Evolutionary conservation across 1,140 invertebrate species (phyloP).

Genomic region (Drosophila nigrodunni): DNA sequence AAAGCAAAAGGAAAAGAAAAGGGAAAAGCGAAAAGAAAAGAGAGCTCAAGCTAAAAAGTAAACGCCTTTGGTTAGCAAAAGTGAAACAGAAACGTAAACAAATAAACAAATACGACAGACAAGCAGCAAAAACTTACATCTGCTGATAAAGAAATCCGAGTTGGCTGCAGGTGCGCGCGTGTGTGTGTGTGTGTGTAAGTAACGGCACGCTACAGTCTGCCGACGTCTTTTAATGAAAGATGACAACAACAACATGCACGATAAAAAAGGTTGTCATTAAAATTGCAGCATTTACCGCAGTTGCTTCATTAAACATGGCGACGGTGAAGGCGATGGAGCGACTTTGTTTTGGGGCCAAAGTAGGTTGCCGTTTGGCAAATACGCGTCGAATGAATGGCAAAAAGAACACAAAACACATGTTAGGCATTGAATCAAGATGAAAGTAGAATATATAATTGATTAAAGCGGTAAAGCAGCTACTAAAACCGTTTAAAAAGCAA

Average conservation of each 20-base stretch:
- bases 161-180: conserved; percentile 3
- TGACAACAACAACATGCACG: conserved; percentile 71
- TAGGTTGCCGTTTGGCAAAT: conserved; percentile 77
- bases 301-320: conserved; percentile 62
- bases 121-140: conserved; percentile 70
- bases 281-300: conserved; percentile 64
- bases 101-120: conserved; percentile 74
- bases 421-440: conserved; percentile 79
- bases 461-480: conserved; percentile 5
- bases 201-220: background rate
- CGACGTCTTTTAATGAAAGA: conserved; percentile 74
- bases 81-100: conserved; percentile 78
- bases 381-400: conserved; percentile 40
- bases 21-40: conserved; percentile 40
- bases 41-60: conserved; percentile 55
- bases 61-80: conserved; percentile 75
- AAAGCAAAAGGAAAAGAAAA: conserved; percentile 43
- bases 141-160: conserved; percentile 74
- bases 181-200: conserved; percentile 14
- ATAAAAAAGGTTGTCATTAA: conserved; percentile 79
- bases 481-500: background rate
- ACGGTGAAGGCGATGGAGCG: conserved; percentile 19
- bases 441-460: conserved; percentile 71
- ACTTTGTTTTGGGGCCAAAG: conserved; percentile 51
- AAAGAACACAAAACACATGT: conserved; percentile 12